Conservation (phyloP, 2,888 invertebrate genomes). For the Ochropleura leucogaster region DNA sequence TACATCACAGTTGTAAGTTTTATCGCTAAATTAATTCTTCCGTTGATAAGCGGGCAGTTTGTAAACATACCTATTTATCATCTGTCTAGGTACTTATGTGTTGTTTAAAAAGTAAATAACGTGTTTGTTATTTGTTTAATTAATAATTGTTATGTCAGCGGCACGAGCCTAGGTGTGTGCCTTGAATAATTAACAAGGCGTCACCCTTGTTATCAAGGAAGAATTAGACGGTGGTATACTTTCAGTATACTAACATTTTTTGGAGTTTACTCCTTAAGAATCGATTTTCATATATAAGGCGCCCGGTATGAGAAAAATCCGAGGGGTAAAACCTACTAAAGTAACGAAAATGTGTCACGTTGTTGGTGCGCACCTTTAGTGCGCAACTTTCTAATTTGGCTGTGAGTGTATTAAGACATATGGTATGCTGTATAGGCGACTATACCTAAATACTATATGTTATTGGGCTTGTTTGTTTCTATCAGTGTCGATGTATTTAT, state of each 20-base stretch:
- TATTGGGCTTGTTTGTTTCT: too few relatives aligned
- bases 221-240: not conserved
- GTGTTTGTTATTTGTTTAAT: constrained; percentile 12
- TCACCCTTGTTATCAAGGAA: not conserved
- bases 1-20: constrained; percentile 24
- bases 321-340: too few relatives aligned
- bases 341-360: too few relatives aligned
- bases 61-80: constrained; percentile 14
- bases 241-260: not conserved
- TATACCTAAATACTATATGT: too few relatives aligned
- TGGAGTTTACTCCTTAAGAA: too few relatives aligned
- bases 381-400: too few relatives aligned
- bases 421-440: too few relatives aligned
- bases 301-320: too few relatives aligned
- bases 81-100: constrained; percentile 8
- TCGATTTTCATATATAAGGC: too few relatives aligned
- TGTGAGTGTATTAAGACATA: too few relatives aligned
- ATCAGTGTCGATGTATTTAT: too few relatives aligned
- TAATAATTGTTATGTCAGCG: constrained; percentile 1
- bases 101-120: constrained; percentile 13
- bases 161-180: not conserved
- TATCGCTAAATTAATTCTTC: constrained; percentile 30
- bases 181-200: not conserved
- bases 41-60: constrained; percentile 33
- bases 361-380: too few relatives aligned